A percentile compares a stretch with the other conserved stretches of the same genome.
phyloP scores from a whole-genome alignment of 1,140 invertebrate genomes.

The Trialeurodes vaporariorum region DNA sequence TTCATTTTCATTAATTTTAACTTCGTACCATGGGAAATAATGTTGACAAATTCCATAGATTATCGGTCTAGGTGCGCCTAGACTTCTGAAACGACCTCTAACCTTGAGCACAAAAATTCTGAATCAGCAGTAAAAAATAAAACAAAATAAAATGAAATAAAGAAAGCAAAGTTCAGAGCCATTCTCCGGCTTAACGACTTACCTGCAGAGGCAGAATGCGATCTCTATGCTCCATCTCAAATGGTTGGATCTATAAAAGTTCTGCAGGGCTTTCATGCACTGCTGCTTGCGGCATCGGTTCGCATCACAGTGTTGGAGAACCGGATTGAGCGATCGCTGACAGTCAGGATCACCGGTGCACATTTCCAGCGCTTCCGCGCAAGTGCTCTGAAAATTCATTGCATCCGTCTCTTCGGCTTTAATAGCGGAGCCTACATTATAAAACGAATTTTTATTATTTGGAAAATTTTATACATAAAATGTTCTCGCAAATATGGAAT shows the following conservation, averaged over 20 bases:
- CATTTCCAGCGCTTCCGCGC: slow-evolving; percentile 56
- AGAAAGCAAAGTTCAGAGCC: too few species aligned
- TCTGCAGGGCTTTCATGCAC: slow-evolving; percentile 75
- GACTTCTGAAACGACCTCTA: too few species aligned
- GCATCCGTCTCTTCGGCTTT: slow-evolving; percentile 12
- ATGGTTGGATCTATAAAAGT: slow-evolving; percentile 66
- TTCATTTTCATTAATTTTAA: too few species aligned
- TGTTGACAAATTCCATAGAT: too few species aligned
- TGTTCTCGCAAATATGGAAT: not conserved
- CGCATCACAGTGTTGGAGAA: slow-evolving; percentile 65
- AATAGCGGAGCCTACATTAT: slow-evolving; percentile 10
- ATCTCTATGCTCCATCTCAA: slow-evolving; percentile 72
- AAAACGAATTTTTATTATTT: not conserved
- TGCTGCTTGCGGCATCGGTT: slow-evolving; percentile 59
- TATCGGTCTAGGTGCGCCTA: too few species aligned
- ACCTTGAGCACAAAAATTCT: too few species aligned
- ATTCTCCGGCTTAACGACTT: too few species aligned
- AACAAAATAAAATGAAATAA: too few species aligned
- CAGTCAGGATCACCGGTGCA: slow-evolving; percentile 67
- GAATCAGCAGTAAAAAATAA: too few species aligned
- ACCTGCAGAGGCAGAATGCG: slow-evolving; percentile 87
- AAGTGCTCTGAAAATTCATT: slow-evolving; percentile 53
- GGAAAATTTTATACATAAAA: not conserved
- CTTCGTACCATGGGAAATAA: too few species aligned
- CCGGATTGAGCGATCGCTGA: slow-evolving; percentile 56